Conservation (phyloP, 2,113 vertebrate genomes). For the Argyrosomus japonicus region DNA sequence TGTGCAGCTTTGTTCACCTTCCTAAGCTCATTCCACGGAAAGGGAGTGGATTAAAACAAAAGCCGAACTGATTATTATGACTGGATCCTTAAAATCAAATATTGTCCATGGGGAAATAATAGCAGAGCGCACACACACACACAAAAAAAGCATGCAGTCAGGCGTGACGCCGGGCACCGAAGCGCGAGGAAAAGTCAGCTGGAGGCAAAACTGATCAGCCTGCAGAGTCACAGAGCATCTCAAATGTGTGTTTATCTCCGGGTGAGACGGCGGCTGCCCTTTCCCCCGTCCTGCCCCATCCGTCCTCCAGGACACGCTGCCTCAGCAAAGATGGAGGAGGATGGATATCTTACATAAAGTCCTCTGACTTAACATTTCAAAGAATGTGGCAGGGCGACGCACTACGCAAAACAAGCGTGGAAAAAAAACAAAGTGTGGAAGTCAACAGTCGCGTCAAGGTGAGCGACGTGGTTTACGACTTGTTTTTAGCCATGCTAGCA, state of each 20-base stretch:
- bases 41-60: slow-evolving; percentile 1
- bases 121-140: background rate
- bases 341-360: slow-evolving; percentile 55
- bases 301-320: slow-evolving; percentile 67
- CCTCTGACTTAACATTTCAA: slow-evolving; percentile 37
- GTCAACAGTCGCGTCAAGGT: background rate
- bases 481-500: too few relatives aligned
- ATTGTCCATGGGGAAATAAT: slow-evolving; percentile 48
- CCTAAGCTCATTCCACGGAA: background rate
- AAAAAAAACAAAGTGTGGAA: background rate
- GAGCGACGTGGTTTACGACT: background rate
- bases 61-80: slow-evolving; percentile 35
- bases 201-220: slow-evolving; percentile 60
- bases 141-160: slow-evolving; percentile 26
- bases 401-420: background rate
- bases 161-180: slow-evolving; percentile 34
- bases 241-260: slow-evolving; percentile 29
- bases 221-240: slow-evolving; percentile 64
- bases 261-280: slow-evolving; percentile 43
- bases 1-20: background rate
- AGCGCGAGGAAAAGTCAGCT: slow-evolving; percentile 56
- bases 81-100: slow-evolving; percentile 52
- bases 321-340: slow-evolving; percentile 60
- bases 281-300: slow-evolving; percentile 46
- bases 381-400: slow-evolving; percentile 13